phyloP scores from a whole-genome alignment of 2,888 invertebrate species.

The Orthosia gothica region DNA sequence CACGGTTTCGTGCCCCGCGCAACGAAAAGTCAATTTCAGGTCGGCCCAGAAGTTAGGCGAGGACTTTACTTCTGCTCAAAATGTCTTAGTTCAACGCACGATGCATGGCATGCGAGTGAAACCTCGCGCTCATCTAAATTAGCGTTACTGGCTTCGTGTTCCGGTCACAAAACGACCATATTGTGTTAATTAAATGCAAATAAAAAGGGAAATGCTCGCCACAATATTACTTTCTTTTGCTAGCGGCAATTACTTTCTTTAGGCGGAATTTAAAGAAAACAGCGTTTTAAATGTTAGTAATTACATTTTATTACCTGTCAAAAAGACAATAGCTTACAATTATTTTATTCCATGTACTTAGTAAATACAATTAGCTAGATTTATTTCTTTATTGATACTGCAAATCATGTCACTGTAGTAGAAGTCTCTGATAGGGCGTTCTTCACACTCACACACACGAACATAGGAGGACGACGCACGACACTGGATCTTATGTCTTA shows the following conservation, averaged over 20 bases:
- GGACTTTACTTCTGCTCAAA: background rate
- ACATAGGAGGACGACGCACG: conserved; percentile 84
- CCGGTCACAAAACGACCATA: conserved; percentile 54
- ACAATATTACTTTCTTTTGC: conserved; percentile 54
- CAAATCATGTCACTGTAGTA: conserved; percentile 83
- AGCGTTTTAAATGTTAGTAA: conserved; percentile 83
- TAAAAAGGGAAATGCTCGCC: conserved; percentile 62
- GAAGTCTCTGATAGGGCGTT: conserved; percentile 82
- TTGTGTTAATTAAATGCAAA: conserved; percentile 65
- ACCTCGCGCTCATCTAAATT: background rate
- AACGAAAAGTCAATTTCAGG: no score
- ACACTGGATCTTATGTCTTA: conserved; percentile 70
- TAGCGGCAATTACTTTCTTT: conserved; percentile 51
- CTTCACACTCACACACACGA: conserved; percentile 84
- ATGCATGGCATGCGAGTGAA: conserved; percentile 11
- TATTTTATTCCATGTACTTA: conserved; percentile 88
- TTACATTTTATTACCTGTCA: conserved; percentile 90
- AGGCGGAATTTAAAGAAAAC: conserved; percentile 65
- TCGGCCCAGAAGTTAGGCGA: no score
- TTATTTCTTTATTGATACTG: conserved; percentile 77
- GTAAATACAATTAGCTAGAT: conserved; percentile 91
- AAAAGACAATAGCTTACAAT: conserved; percentile 90
- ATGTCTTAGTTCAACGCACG: background rate
- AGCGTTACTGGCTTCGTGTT: conserved; percentile 27
- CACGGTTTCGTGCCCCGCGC: no score